Conservation (phyloP, 1,140 invertebrate genomes). For the Microplitis mediator region DNA sequence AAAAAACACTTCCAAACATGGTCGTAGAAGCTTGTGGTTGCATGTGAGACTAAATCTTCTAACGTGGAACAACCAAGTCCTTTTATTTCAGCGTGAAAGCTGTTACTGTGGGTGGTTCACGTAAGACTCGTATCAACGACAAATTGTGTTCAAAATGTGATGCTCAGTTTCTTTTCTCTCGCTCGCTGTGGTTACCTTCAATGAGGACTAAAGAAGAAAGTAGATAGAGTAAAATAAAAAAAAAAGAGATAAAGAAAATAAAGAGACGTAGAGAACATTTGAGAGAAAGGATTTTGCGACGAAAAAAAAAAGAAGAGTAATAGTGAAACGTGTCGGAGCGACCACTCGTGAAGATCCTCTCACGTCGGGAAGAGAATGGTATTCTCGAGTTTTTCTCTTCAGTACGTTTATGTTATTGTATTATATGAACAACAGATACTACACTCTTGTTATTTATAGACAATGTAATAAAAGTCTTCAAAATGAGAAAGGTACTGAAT, state of each 20-base stretch:
- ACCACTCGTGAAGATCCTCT: slow-evolving; percentile 21
- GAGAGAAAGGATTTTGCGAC: slow-evolving; percentile 18
- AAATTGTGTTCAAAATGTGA: slow-evolving; percentile 6
- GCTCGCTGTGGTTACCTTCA: background rate
- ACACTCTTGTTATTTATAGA: background rate
- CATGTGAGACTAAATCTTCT: slow-evolving; percentile 63
- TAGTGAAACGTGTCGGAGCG: slow-evolving; percentile 21
- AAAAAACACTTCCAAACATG: slow-evolving; percentile 81
- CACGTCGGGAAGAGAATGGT: slow-evolving; percentile 12
- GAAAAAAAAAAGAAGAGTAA: slow-evolving; percentile 24
- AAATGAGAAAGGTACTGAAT: slow-evolving; percentile 8
- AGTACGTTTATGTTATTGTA: slow-evolving; percentile 23
- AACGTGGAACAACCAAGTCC: slow-evolving; percentile 5
- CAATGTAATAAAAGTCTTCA: background rate
- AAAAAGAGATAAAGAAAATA: slow-evolving; percentile 8
- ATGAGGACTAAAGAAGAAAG: background rate
- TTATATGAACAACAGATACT: slow-evolving; percentile 6
- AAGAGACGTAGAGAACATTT: slow-evolving; percentile 14
- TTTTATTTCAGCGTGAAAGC: slow-evolving; percentile 7
- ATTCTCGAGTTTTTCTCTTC: slow-evolving; percentile 9
- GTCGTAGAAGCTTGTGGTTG: slow-evolving; percentile 83
- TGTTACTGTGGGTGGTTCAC: slow-evolving; percentile 5
- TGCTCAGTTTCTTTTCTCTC: background rate
- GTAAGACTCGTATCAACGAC: background rate
- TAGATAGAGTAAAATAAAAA: background rate